Evolutionary conservation across 2,888 invertebrate genomes (phyloP), one percentile per base, ranked within the genome.

Genomic region (Thalpophila matura): DNA sequence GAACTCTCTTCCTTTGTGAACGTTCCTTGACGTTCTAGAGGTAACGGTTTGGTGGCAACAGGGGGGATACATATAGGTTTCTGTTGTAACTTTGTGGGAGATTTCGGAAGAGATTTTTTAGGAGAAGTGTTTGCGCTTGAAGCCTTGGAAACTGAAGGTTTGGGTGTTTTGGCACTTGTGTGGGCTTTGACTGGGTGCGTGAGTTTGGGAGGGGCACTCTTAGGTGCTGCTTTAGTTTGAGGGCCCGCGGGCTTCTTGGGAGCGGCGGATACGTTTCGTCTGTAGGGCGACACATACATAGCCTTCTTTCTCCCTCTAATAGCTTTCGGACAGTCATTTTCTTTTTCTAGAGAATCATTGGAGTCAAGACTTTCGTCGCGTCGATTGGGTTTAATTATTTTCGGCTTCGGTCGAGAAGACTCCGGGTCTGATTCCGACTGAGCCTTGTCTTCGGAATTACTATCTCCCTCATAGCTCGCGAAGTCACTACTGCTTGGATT

Each of bases 1-100:
- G 89, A 87, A 71, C 94, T 93, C 35, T 98, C 98, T 79, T 98
- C 98, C 90, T 98, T 99, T 0, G 98, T 98, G 86, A 99, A 99
- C 0, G 99, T 99, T 12, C 98, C 98, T 89, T 99, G 98, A 26
- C 99, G 96, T 74, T 97, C 97, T 31, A 97, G 87, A 0, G 96
- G 95, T 53, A 95, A 85, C 0, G 95, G 94, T 74, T 92, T 94
- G 5, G 86, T 79, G 7, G 89, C 85, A 18, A 82, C 80, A 1
- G 88, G 73, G 6, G 91, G 87, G 42, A 88, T 83, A 1, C 85
- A 49, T 24, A 86, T 74, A 4, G 89, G 80, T 66, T 87, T 91
- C 61, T 84, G 84, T 54, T 81, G 87, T 40, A 81, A 77, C 42
- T 92, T 93, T 1, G 82, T 80, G 0, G 91, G 92, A 1, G 92